Evolutionary conservation across 2,888 invertebrate species (phyloP), one percentile per base, ranked within the genome.

Genomic region (Aleiodes testaceus): DNA sequence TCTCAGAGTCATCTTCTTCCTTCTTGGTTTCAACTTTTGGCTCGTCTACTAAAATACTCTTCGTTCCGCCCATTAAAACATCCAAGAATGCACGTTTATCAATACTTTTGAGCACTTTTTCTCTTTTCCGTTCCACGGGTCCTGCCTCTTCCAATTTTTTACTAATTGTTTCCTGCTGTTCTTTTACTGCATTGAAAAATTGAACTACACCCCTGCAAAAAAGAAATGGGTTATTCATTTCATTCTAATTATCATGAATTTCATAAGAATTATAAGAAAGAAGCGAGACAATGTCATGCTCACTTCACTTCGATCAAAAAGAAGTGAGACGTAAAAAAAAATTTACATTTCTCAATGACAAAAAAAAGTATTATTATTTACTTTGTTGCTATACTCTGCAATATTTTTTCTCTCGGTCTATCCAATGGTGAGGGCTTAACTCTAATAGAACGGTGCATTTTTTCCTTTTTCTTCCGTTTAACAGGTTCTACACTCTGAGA

Each of bases 101-200:
- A 79, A 95, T 92, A 79, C 91, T 93, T 83, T 94, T 93, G 30
- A 96, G 84, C 26, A 91, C 90, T 82, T 94, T 93, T 75, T 95
- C 95, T 81, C 92, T 92, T 82, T 93, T 94, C 26, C 92, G 90
- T 85, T 95, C 94, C 44, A 95, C 89, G 20, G 93, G 90, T n/a
- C 94, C 93, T 73, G 91, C 93, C 79, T 92, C 90, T 66, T 91
- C 89, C 65, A 96, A 85, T 87, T 95, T 92, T 70, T 90, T 90
- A 53, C 92, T 91, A 63, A 97, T 88, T 68, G 92, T 91, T 84
- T 92, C 94, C 86, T 97, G 97, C 86, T 97, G 97, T 79, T 93
- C 91, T 80, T 92, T 92, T 0, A 97, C 97, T 42, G 96, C 95
- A 90, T 97, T 97, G 82, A 97, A 97, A 74, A 97, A 88, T 84